Conservation (phyloP, 2,113 vertebrate species). For the Ascaphus truei region DNA sequence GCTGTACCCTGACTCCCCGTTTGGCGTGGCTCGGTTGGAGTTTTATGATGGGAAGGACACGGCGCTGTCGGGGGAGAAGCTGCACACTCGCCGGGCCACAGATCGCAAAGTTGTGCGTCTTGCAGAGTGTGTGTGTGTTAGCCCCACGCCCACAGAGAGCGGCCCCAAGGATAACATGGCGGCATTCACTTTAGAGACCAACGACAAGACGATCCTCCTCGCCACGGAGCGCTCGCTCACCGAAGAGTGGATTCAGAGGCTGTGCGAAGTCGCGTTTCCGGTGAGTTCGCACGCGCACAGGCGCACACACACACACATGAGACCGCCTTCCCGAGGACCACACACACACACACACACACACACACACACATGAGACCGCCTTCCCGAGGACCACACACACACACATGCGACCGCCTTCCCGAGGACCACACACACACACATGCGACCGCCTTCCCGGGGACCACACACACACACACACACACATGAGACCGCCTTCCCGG, state of each 20-base stretch:
- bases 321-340: no score
- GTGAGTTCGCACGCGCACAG: slow-evolving; percentile 53
- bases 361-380: no score
- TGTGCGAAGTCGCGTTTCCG: slow-evolving; percentile 90
- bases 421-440: no score
- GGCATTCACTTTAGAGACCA: slow-evolving; percentile 87
- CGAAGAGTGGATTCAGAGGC: slow-evolving; percentile 83
- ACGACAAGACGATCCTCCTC: slow-evolving; percentile 81
- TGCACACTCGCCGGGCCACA: slow-evolving; percentile 65
- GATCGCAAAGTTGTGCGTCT: slow-evolving; percentile 91
- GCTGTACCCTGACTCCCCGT: slow-evolving; percentile 85
- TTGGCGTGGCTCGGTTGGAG: slow-evolving; percentile 90
- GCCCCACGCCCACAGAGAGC: slow-evolving; percentile 67
- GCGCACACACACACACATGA: no score
- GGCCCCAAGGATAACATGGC: slow-evolving; percentile 81
- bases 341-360: no score
- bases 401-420: no score
- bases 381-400: no score
- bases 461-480: no score
- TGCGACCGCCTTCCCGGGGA: no score
- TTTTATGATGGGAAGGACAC: slow-evolving; percentile 81
- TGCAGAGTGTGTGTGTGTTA: slow-evolving; percentile 89
- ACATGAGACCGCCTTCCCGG: no score
- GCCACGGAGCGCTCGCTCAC: slow-evolving; percentile 69
- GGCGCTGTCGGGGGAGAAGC: slow-evolving; percentile 60